A percentile compares a stretch with the other conserved stretches of the same genome.
phyloP scores from a whole-genome alignment of 2,113 vertebrate genomes.

The Scomber japonicus region DNA sequence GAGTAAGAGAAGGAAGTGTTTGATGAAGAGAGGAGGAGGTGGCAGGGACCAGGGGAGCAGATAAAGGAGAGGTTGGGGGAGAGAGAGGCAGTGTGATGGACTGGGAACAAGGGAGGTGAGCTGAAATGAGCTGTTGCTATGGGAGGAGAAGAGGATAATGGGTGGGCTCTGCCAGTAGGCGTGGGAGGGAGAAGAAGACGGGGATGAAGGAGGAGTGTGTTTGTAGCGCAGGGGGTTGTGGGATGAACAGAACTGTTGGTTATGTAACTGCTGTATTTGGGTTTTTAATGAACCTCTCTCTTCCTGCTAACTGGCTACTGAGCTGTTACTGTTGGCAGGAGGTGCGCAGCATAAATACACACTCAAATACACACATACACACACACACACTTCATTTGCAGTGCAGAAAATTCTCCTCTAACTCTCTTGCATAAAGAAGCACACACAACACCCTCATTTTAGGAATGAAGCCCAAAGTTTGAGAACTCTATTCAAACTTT shows the following conservation, averaged over 20 bases:
- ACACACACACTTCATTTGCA: conserved; percentile 52
- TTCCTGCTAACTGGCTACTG: conserved; percentile 75
- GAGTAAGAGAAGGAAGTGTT: conserved; percentile 52
- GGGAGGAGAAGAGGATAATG: conserved; percentile 75
- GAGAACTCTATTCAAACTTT: conserved; percentile 48
- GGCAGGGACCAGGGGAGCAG: conserved; percentile 53
- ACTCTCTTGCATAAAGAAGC: conserved; percentile 44
- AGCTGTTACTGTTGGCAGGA: conserved; percentile 80
- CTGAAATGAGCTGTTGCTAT: conserved; percentile 77
- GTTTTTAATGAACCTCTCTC: conserved; percentile 81
- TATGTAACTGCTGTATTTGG: conserved; percentile 80
- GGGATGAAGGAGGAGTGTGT: conserved; percentile 70
- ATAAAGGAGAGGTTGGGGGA: conserved; percentile 28
- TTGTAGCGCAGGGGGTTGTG: conserved; percentile 62
- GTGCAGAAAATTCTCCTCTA: conserved; percentile 41
- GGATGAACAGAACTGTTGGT: conserved; percentile 76
- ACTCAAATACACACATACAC: conserved; percentile 16
- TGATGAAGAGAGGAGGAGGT: conserved; percentile 60
- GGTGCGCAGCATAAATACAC: conserved; percentile 63
- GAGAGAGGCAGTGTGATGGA: conserved; percentile 45
- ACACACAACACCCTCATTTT: conserved; percentile 53
- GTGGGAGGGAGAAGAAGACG: conserved; percentile 63
- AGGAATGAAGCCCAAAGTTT: conserved; percentile 35
- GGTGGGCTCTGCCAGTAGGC: conserved; percentile 69
- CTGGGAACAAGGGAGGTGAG: conserved; percentile 69